These are phyloP conservation scores for Tenthredo scrophulariae DNA, from an alignment of 2,888 invertebrate species.

Conservation along the genomic window DNA sequence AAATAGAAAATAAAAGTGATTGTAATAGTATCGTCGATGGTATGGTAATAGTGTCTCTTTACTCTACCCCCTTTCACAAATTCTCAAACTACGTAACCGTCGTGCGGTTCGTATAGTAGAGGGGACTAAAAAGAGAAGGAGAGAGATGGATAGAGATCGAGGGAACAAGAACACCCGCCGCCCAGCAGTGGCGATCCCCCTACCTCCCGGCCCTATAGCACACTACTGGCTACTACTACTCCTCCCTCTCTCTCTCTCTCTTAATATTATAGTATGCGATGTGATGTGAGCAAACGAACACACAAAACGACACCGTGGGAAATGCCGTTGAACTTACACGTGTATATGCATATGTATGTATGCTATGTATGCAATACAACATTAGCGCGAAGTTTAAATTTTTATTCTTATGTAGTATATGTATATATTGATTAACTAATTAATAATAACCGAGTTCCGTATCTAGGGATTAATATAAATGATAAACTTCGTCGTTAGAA, in stretches of 20 bases:
- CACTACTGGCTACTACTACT: neutral
- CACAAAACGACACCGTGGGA: conserved; percentile 69
- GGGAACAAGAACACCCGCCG: neutral
- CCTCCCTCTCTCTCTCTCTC: conserved; percentile 53
- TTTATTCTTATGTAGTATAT: too few relatives aligned
- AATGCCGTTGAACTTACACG: conserved; percentile 71
- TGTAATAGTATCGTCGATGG: too few relatives aligned
- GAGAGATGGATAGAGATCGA: neutral
- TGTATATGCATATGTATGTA: neutral
- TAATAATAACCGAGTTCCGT: too few relatives aligned
- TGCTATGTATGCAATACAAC: too few relatives aligned
- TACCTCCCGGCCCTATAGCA: neutral
- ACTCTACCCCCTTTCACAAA: neutral
- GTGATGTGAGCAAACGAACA: conserved; percentile 5
- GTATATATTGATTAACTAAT: too few relatives aligned
- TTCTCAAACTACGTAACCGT: neutral
- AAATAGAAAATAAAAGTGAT: neutral
- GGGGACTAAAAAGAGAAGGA: neutral
- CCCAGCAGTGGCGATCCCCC: neutral
- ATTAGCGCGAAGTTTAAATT: too few relatives aligned
- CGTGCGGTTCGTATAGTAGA: neutral
- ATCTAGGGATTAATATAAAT: too few relatives aligned
- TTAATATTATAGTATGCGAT: conserved; percentile 44
- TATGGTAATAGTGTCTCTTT: neutral
- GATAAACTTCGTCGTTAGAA: too few relatives aligned